Evolutionary conservation across 1,140 invertebrate genomes (phyloP).

Genomic region (Mycetomoellerius zeteki): DNA sequence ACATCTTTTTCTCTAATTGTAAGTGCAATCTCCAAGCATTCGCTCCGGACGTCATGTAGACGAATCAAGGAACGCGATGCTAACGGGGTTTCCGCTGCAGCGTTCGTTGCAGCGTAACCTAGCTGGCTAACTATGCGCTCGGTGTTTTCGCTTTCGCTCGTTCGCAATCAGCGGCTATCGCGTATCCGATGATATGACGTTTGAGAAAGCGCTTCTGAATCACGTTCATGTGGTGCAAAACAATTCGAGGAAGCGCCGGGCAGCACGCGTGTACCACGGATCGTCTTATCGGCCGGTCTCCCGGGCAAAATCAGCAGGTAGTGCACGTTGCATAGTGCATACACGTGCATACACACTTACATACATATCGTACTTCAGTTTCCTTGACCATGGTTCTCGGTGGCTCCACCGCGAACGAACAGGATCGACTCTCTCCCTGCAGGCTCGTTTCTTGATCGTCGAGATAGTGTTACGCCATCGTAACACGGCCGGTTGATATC

Average conservation of each 20-base stretch:
- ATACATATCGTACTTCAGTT: neutral
- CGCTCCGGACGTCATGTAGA: neutral
- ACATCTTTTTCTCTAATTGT: no score
- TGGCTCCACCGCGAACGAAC: slow-evolving; percentile 31
- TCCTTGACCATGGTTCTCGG: slow-evolving; percentile 49
- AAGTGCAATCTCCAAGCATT: no score
- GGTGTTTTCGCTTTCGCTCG: slow-evolving; percentile 50
- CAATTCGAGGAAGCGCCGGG: slow-evolving; percentile 20
- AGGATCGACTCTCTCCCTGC: slow-evolving; percentile 24
- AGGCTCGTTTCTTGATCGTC: slow-evolving; percentile 57
- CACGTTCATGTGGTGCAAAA: slow-evolving; percentile 28
- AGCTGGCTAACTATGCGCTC: slow-evolving; percentile 9
- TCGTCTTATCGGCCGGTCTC: slow-evolving; percentile 29
- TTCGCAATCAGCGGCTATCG: slow-evolving; percentile 44
- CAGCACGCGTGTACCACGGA: slow-evolving; percentile 6
- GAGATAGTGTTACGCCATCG: slow-evolving; percentile 71
- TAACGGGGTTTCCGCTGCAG: slow-evolving; percentile 19
- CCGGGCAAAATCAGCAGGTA: slow-evolving; percentile 38
- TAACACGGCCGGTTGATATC: slow-evolving; percentile 67
- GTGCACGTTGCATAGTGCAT: neutral
- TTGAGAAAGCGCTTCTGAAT: slow-evolving; percentile 20
- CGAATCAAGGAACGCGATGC: neutral
- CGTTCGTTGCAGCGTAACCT: slow-evolving; percentile 14
- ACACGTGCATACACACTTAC: no score
- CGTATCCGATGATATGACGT: slow-evolving; percentile 26